A percentile compares a stretch with the other conserved stretches of the same genome.
These are phyloP conservation scores for Aselliscus stoliczkanus DNA, from an alignment of 2,797 vertebrate genomes.

Conservation along the genomic window DNA sequence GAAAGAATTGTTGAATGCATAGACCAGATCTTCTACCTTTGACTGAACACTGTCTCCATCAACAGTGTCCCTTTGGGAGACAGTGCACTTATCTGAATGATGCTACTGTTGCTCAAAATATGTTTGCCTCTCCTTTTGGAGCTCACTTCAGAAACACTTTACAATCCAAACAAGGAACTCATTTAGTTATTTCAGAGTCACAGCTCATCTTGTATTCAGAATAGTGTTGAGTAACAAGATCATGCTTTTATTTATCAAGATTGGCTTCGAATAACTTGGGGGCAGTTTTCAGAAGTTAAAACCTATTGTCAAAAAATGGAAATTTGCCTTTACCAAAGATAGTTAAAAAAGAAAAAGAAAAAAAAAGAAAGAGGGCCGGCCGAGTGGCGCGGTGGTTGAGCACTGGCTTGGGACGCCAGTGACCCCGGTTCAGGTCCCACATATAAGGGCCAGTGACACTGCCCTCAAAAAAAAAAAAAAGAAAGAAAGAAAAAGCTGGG, in stretches of 20 bases:
- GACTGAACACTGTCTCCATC: neutral
- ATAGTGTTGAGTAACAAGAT: neutral
- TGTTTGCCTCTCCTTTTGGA: neutral
- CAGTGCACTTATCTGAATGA: neutral
- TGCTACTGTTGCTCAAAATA: neutral
- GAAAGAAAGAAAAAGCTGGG: neutral
- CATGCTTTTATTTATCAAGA: neutral
- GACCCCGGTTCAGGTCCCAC: too few species aligned
- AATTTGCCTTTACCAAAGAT: neutral
- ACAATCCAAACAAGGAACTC: neutral
- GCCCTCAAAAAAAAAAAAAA: neutral
- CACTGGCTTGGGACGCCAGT: too few species aligned
- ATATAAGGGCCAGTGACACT: too few species aligned
- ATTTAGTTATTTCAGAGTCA: neutral
- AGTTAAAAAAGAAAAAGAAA: neutral
- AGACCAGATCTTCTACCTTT: neutral
- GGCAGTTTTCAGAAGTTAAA: conserved; percentile 18
- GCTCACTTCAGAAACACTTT: conserved; percentile 28
- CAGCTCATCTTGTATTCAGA: neutral
- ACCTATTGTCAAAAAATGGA: neutral
- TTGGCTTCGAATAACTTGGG: neutral
- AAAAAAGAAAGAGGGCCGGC: too few species aligned
- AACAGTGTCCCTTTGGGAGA: neutral
- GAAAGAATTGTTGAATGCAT: neutral
- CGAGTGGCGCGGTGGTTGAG: too few species aligned